Percentiles rank a stretch among this genome's conserved stretches.
Evolutionary conservation across 2,888 invertebrate genomes (phyloP).

Genomic region (Vesta saturnalis): DNA sequence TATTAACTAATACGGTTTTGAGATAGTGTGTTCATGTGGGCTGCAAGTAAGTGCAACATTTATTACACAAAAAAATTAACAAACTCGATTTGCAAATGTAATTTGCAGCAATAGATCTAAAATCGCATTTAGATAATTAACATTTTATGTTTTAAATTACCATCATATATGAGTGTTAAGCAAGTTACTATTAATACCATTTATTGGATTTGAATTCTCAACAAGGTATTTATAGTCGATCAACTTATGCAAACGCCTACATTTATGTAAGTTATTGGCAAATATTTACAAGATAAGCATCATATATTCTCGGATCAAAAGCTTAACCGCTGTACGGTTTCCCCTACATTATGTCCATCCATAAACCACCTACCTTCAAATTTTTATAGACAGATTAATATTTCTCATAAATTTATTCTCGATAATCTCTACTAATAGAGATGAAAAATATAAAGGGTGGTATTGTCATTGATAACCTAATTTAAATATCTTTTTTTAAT

Average conservation of each 20-base stretch:
- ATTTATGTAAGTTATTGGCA: conserved; percentile 10
- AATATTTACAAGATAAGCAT: conserved; percentile 13
- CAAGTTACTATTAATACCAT: conserved; percentile 6
- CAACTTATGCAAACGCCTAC: conserved; percentile 14
- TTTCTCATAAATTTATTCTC: conserved; percentile 1
- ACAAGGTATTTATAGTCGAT: conserved; percentile 11
- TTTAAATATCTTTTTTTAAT: conserved; percentile 25
- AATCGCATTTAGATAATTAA: conserved; percentile 6
- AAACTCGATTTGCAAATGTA: background rate
- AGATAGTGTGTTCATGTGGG: too few relatives aligned
- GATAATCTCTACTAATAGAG: background rate
- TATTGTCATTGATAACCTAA: conserved; percentile 29
- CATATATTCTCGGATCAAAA: conserved; percentile 14
- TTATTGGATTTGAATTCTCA: conserved; percentile 6
- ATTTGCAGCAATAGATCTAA: background rate
- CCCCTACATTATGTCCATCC: background rate
- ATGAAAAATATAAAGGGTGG: conserved; percentile 28
- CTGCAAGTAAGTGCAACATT: background rate
- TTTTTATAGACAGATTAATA: conserved; percentile 3
- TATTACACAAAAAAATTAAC: background rate
- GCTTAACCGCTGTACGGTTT: conserved; percentile 5
- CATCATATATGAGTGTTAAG: background rate
- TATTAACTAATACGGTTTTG: too few relatives aligned
- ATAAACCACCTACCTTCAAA: conserved; percentile 4
- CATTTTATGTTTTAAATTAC: background rate